phyloP scores from a whole-genome alignment of 2,888 invertebrate species.

The Cephus nigrinus region DNA sequence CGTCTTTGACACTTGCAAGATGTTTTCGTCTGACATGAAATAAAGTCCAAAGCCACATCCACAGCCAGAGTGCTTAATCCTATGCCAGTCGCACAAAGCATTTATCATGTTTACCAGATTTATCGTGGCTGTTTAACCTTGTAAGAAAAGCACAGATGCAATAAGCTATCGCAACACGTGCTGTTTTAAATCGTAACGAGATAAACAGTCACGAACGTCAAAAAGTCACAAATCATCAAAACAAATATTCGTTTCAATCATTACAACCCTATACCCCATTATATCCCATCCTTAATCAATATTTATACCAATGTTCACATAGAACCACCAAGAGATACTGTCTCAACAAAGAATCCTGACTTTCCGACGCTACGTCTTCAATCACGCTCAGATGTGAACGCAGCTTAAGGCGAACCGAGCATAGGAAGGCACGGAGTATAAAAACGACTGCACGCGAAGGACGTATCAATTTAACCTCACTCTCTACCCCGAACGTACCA shows the following conservation, averaged over 20 bases:
- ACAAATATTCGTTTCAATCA: not conserved
- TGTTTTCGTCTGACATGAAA: not conserved
- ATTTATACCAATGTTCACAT: not conserved
- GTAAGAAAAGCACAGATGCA: not conserved
- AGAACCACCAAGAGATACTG: not conserved
- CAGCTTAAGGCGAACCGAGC: not conserved
- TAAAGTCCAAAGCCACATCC: not conserved
- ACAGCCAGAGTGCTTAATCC: not conserved
- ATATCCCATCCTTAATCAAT: not conserved
- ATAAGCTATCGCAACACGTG: not conserved
- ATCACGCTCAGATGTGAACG: not conserved
- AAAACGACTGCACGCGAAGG: conserved; percentile 61
- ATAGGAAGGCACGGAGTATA: conserved; percentile 34
- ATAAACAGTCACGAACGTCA: not conserved
- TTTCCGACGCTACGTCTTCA: not conserved
- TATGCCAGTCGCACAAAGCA: not conserved
- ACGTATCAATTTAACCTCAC: conserved; percentile 65
- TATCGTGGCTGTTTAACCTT: conserved; percentile 4
- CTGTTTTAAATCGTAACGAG: not conserved
- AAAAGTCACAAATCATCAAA: not conserved
- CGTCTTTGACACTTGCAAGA: not conserved
- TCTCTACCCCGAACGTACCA: conserved; percentile 63
- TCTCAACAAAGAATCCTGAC: not conserved
- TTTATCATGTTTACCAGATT: not conserved
- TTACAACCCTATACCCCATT: not conserved